Conservation (phyloP, 2,797 vertebrate species). For the Carduelis carduelis region DNA sequence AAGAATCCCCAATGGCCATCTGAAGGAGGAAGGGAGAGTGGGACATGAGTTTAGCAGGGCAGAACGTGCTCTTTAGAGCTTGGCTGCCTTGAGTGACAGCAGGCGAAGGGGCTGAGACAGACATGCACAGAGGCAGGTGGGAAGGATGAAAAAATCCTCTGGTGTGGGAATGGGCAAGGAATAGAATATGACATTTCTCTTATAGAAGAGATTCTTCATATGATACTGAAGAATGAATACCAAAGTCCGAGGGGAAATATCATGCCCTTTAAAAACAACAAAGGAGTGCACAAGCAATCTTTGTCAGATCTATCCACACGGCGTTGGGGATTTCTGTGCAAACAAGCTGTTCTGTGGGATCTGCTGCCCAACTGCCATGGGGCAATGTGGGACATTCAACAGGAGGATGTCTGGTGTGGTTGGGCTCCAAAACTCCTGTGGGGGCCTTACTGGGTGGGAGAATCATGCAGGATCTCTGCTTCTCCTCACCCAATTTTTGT, state of each 20-base stretch:
- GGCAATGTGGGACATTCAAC: background rate
- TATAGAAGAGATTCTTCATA: constrained; percentile 30
- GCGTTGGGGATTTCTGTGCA: constrained; percentile 17
- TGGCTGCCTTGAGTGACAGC: constrained; percentile 56
- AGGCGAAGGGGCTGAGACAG: background rate
- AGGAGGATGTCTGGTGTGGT: background rate
- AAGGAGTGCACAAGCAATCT: constrained; percentile 34
- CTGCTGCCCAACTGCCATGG: background rate
- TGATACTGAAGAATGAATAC: constrained; percentile 35
- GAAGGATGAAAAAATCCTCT: background rate
- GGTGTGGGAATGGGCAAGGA: constrained; percentile 35
- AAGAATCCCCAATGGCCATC: constrained; percentile 14
- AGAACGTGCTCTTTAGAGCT: constrained; percentile 51
- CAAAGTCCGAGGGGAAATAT: constrained; percentile 54
- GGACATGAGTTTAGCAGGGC: constrained; percentile 39
- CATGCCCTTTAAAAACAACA: constrained; percentile 63
- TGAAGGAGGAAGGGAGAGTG: background rate
- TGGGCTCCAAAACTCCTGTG: background rate
- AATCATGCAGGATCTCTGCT: background rate
- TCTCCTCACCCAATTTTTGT: background rate
- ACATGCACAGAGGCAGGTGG: constrained; percentile 9
- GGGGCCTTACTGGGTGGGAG: background rate
- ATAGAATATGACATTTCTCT: constrained; percentile 52
- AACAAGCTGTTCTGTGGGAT: constrained; percentile 7
- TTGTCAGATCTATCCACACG: background rate